Conservation (phyloP, 2,797 vertebrate genomes). For the Diplodus sargus region DNA sequence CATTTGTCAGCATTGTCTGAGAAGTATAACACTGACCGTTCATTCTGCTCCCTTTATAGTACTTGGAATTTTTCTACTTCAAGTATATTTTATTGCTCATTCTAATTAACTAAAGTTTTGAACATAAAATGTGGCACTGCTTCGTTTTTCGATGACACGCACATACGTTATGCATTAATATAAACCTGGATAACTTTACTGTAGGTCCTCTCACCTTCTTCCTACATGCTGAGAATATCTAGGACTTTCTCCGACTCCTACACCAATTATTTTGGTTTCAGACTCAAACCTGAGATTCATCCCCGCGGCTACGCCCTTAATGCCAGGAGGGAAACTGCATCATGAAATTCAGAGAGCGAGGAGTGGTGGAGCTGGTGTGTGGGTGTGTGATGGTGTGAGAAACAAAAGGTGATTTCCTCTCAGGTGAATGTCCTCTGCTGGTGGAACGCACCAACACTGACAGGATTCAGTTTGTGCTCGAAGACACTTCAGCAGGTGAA, state of each 20-base stretch:
- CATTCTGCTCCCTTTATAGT: too few relatives aligned
- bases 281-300: not conserved
- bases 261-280: constrained; percentile 5
- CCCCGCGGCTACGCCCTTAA: not conserved
- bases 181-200: not conserved
- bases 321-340: not conserved
- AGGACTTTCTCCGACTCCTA: not conserved
- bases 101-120: not conserved
- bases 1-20: too few relatives aligned
- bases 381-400: not conserved
- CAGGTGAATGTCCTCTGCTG: not conserved
- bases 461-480: not conserved
- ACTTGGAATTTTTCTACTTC: too few relatives aligned
- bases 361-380: not conserved
- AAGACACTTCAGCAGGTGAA: not conserved
- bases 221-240: not conserved
- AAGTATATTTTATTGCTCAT: too few relatives aligned
- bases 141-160: not conserved
- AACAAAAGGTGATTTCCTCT: not conserved
- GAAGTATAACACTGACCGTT: too few relatives aligned
- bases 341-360: not conserved
- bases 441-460: not conserved
- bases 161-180: not conserved
- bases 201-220: not conserved
- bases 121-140: not conserved